Conservation (phyloP, 2,797 vertebrate species). For the Mormyrus hasselquistii region DNA sequence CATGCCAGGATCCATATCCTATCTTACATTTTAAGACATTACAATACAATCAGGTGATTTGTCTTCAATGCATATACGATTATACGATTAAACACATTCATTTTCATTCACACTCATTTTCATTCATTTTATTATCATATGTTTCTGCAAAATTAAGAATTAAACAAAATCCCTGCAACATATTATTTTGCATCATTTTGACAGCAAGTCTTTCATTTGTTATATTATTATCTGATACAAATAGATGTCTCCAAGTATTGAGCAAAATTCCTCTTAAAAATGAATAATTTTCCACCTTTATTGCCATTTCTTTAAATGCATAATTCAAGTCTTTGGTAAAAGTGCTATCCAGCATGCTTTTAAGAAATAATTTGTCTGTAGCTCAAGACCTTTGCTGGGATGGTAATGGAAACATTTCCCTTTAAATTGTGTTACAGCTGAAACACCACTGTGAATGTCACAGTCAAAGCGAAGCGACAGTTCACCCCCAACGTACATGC, state of each 20-base stretch:
- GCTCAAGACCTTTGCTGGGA: background rate
- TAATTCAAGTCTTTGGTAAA: background rate
- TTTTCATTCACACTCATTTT: background rate
- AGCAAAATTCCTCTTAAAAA: background rate
- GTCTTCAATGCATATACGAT: background rate
- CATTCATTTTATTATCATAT: background rate
- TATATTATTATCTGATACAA: background rate
- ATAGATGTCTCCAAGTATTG: background rate
- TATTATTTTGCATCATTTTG: background rate
- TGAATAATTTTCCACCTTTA: background rate
- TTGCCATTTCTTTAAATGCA: background rate
- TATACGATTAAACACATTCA: background rate
- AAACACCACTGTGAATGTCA: background rate
- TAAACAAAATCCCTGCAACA: background rate
- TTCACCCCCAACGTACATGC: conserved; percentile 73
- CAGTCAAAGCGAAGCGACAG: background rate
- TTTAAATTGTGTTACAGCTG: background rate
- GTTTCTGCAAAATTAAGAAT: background rate
- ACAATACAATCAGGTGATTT: background rate
- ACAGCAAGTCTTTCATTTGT: background rate
- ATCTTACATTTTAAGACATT: background rate
- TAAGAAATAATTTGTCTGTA: background rate
- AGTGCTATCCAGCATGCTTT: background rate
- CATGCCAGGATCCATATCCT: background rate
- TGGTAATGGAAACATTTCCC: background rate